These are phyloP conservation scores for Drosophila atripex DNA, from an alignment of 2,888 invertebrate species.

Conservation along the genomic window DNA sequence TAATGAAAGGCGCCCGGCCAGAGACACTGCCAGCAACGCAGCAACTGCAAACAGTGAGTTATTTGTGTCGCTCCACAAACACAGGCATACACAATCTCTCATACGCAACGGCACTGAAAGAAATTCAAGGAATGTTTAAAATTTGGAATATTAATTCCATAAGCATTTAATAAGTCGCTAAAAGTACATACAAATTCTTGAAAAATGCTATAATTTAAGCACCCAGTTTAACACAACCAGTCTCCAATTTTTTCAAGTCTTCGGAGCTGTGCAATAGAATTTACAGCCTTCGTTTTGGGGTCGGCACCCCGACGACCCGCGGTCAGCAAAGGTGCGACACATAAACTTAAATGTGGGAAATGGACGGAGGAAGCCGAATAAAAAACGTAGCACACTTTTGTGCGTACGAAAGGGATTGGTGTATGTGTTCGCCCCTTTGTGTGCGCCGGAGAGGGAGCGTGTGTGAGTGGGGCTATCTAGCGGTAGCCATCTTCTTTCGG, in stretches of 20 bases:
- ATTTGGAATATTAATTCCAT: background rate
- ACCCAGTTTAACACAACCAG: background rate
- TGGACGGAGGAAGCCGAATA: constrained; percentile 35
- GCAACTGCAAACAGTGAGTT: constrained; percentile 70
- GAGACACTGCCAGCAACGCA: constrained; percentile 27
- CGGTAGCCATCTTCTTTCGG: constrained; percentile 48
- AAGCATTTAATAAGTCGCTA: background rate
- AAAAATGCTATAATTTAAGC: background rate
- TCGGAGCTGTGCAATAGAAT: constrained; percentile 64
- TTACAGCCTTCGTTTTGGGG: constrained; percentile 57
- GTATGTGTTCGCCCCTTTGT: background rate
- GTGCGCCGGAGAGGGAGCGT: background rate
- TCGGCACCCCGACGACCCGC: constrained; percentile 40
- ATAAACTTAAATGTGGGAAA: constrained; percentile 39
- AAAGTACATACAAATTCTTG: background rate
- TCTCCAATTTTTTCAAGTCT: background rate
- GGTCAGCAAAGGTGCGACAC: constrained; percentile 67
- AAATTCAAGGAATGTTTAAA: background rate
- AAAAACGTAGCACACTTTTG: constrained; percentile 60
- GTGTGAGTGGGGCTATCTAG: constrained; percentile 34
- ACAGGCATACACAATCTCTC: constrained; percentile 11
- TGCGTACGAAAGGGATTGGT: constrained; percentile 55
- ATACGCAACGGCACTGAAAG: constrained; percentile 20
- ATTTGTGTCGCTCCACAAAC: constrained; percentile 65
- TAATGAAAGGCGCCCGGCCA: constrained; percentile 64